Conservation (phyloP, 2,797 vertebrate species). For the Sciurus carolinensis region DNA sequence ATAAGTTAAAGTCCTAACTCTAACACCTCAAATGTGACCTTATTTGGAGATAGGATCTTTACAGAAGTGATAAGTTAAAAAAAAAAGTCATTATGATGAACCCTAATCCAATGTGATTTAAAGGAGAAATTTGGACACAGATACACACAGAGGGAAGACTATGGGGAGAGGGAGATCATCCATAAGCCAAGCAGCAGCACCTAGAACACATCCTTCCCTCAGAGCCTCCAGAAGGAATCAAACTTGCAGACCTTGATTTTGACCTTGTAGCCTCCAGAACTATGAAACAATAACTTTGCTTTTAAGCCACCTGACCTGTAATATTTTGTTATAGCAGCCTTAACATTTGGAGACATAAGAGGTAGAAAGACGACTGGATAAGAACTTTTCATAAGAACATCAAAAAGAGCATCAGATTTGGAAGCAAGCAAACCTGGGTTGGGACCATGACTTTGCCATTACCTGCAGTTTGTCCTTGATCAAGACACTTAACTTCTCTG, state of each 20-base stretch:
- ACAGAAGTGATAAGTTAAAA: neutral
- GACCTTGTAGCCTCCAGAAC: neutral
- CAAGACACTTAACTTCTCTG: slow-evolving; percentile 1
- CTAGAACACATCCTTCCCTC: neutral
- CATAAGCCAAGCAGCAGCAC: neutral
- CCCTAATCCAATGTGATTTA: neutral
- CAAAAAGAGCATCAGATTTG: neutral
- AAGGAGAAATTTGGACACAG: neutral
- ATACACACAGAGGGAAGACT: neutral
- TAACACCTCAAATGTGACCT: neutral
- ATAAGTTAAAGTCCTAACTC: neutral
- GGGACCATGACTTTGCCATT: neutral
- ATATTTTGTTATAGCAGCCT: neutral
- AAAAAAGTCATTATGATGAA: neutral
- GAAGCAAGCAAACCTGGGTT: neutral
- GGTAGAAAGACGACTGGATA: neutral
- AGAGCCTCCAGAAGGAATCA: neutral
- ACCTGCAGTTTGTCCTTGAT: neutral
- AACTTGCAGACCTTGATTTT: neutral
- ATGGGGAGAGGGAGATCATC: neutral
- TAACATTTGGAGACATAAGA: neutral
- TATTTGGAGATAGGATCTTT: slow-evolving; percentile 7
- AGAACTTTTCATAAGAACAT: neutral
- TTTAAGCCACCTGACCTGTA: neutral
- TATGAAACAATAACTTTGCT: neutral